Evolutionary conservation across 2,888 invertebrate species (phyloP).

Genomic region (Lomographa bimaculata): DNA sequence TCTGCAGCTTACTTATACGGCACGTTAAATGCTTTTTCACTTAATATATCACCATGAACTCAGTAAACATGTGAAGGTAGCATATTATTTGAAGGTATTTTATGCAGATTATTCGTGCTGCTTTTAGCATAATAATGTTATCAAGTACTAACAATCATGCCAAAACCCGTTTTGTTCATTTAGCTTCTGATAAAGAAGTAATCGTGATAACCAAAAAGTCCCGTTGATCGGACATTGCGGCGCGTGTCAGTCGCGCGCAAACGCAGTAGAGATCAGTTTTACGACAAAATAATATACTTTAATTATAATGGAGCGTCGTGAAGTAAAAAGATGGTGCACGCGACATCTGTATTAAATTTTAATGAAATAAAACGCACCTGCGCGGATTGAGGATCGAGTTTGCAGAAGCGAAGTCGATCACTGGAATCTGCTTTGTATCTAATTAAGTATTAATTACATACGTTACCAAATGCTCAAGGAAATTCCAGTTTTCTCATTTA

Average conservation of each 20-base stretch:
- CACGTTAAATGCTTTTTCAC: not conserved
- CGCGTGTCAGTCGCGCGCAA: conserved; percentile 63
- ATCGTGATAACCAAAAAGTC: conserved; percentile 45
- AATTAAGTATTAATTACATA: conserved; percentile 68
- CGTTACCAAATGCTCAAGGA: conserved; percentile 40
- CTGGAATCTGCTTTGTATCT: conserved; percentile 63
- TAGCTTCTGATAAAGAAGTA: conserved; percentile 54
- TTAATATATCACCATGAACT: conserved; percentile 6
- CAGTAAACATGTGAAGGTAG: conserved; percentile 9
- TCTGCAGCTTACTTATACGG: conserved; percentile 1
- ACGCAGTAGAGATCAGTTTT: conserved; percentile 58
- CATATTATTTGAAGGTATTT: too few species aligned
- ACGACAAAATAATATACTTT: conserved; percentile 80
- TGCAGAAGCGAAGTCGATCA: conserved; percentile 56
- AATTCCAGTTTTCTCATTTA: conserved; percentile 35
- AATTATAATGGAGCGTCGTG: conserved; percentile 77
- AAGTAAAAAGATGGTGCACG: conserved; percentile 75
- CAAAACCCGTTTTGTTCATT: conserved; percentile 40
- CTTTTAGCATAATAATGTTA: conserved; percentile 30
- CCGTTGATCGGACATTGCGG: conserved; percentile 58
- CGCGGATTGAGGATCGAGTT: conserved; percentile 53
- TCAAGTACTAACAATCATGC: conserved; percentile 28
- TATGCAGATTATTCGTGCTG: conserved; percentile 17
- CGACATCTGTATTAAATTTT: conserved; percentile 82
- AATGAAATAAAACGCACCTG: conserved; percentile 79